Evolutionary conservation across 1,140 invertebrate species (phyloP), one percentile per base, ranked within the genome.

Genomic region (Sarcophaga peregrina): DNA sequence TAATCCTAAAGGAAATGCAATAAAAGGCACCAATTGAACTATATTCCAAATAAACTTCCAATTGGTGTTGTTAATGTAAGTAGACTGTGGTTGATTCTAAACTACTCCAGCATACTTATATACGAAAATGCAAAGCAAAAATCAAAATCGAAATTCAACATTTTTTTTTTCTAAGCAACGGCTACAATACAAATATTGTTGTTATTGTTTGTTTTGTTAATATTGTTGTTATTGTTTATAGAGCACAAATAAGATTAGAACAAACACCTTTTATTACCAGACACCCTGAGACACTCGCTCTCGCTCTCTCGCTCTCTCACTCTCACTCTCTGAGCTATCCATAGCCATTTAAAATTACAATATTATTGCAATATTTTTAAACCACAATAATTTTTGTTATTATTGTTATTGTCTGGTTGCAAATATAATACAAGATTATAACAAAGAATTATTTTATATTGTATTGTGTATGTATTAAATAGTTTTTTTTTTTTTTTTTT

Each of bases 51-150:
- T 58, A 73, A 73, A 84, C 47, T 84, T 46, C 84, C 87, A 88
- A 90, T 90, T 87, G 88, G 88, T 89, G 17, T 50, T 50, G 17
- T 47, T 52, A 20, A 17, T 78, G 75, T 50, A 78, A 78, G 47
- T 78, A 78, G 75, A 78, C 75, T 78, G 75, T 78, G 75, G 48
- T 78, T 50, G 37, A 78, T 78, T 78, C 75, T 78, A 50, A 78
- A 78, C 50, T 20, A 17, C 47, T 78, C 48, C 50, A 78, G 47
- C 47, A 50, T 78, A 78, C 54, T 81, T 81, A 81, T 72, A 68
- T 81, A 68, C 54, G 52, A 46, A 68, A 68, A 20, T 20, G 62
- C 62, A 68, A 8, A 68, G 62, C 17, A 68, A 68, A 68, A 68
- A 68, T 76, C 62, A 50, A 78, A 50, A 78, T 78, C 25, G 75